These are phyloP conservation scores for Liopterus haemorrhoidalis DNA, from an alignment of 2,888 invertebrate genomes.

Conservation along the genomic window DNA sequence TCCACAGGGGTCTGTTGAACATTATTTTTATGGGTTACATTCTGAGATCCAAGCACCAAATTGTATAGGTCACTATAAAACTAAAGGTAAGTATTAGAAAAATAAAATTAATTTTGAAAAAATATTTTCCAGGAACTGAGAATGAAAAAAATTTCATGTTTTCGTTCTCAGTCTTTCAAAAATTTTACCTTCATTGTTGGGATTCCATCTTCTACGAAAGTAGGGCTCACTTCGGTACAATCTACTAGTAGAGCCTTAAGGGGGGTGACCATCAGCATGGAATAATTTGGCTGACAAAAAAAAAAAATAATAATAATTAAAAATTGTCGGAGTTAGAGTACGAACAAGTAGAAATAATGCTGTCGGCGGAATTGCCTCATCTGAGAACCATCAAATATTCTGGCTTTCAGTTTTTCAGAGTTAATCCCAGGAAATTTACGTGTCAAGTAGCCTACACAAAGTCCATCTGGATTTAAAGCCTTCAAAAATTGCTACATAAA, in stretches of 20 bases:
- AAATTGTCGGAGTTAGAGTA: too few relatives aligned
- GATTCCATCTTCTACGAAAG: slow-evolving; percentile 52
- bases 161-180: slow-evolving; percentile 1
- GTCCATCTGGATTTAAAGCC: too few relatives aligned
- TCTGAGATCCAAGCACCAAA: slow-evolving; percentile 58
- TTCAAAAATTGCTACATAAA: too few relatives aligned
- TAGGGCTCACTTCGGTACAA: slow-evolving; percentile 69
- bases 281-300: slow-evolving; percentile 36
- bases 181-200: slow-evolving; percentile 46
- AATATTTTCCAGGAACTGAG: slow-evolving; percentile 46
- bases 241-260: slow-evolving; percentile 61
- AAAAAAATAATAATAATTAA: too few relatives aligned
- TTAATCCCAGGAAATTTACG: too few relatives aligned
- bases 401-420: too few relatives aligned
- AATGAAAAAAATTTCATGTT: slow-evolving; percentile 36
- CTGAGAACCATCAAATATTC: too few relatives aligned
- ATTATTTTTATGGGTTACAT: slow-evolving; percentile 53
- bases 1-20: slow-evolving; percentile 54
- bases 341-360: too few relatives aligned
- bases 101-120: too few relatives aligned
- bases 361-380: too few relatives aligned
- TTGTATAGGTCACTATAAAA: slow-evolving; percentile 71
- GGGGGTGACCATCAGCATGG: slow-evolving; percentile 59
- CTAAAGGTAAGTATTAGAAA: slow-evolving; percentile 50
- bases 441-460: too few relatives aligned